These are phyloP conservation scores for Vireo altiloquus DNA, from an alignment of 2,113 vertebrate genomes.

Conservation along the genomic window DNA sequence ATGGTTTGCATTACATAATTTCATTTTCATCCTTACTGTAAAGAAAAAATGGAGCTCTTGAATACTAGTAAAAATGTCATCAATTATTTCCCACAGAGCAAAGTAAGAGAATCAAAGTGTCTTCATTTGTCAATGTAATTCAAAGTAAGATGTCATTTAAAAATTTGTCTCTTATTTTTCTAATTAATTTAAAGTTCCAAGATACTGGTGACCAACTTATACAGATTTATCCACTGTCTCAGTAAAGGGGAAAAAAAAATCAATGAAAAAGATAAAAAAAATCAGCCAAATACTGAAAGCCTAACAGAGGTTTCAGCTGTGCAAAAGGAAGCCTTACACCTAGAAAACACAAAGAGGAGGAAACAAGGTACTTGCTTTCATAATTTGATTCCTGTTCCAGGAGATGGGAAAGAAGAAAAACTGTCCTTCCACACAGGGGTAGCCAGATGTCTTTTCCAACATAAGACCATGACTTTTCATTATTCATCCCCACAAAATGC, in stretches of 20 bases:
- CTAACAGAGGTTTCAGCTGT: not conserved
- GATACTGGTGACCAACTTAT: not conserved
- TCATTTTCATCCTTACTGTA: not conserved
- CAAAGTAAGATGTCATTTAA: not conserved
- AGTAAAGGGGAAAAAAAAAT: not conserved
- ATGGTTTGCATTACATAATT: not conserved
- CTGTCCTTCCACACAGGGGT: not conserved
- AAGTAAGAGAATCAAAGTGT: not conserved
- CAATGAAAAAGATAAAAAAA: not conserved
- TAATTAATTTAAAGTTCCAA: not conserved
- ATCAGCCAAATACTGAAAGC: not conserved
- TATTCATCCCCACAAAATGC: not conserved
- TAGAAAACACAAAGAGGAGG: not conserved
- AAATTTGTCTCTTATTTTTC: not conserved
- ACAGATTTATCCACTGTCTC: not conserved
- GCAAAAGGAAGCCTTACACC: not conserved
- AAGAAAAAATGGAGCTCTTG: not conserved
- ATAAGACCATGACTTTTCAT: not conserved
- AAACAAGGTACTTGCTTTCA: not conserved
- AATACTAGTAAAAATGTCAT: not conserved
- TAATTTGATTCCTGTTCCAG: not conserved
- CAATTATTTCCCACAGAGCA: not conserved
- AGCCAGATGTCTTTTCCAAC: not conserved
- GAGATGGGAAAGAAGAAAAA: not conserved
- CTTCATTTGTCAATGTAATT: not conserved